Percentiles rank a stretch among this genome's conserved stretches.
phyloP scores from a whole-genome alignment of 2,888 invertebrate genomes.

The Chrysotoxum bicinctum region DNA sequence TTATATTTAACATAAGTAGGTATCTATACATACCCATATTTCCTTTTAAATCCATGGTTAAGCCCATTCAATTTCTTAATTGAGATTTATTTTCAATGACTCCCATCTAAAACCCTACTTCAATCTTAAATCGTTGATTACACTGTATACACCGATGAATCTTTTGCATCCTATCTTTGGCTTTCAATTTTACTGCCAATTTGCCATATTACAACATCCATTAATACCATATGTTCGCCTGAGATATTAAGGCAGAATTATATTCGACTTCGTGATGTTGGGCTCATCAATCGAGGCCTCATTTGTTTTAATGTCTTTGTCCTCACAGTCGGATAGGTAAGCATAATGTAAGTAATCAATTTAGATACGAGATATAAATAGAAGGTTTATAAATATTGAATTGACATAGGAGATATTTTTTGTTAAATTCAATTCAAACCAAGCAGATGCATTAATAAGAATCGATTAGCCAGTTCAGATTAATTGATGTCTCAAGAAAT shows the following conservation, averaged over 20 bases:
- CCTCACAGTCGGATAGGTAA: neutral
- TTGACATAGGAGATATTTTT: neutral
- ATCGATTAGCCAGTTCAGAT: too few relatives aligned
- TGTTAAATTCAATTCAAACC: neutral
- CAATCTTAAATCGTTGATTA: slow-evolving; percentile 26
- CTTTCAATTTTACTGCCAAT: slow-evolving; percentile 49
- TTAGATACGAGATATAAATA: neutral
- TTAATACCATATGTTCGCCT: slow-evolving; percentile 42
- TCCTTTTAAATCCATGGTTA: neutral
- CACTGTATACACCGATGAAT: slow-evolving; percentile 30
- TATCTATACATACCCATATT: neutral
- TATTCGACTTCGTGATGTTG: slow-evolving; percentile 47
- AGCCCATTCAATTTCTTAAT: slow-evolving; percentile 54
- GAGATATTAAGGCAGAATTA: slow-evolving; percentile 1
- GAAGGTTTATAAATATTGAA: neutral
- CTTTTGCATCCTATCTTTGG: slow-evolving; percentile 28
- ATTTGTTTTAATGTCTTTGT: neutral
- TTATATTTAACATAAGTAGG: neutral
- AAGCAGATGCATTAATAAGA: neutral
- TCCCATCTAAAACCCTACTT: slow-evolving; percentile 28
- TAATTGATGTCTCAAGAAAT: too few relatives aligned
- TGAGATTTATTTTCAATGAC: slow-evolving; percentile 63
- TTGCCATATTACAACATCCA: slow-evolving; percentile 61
- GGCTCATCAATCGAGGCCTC: slow-evolving; percentile 2
- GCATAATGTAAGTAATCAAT: neutral